Base-by-base conservation (phyloP, 1,140 invertebrate species). In the Tetranychus urticae region DNA sequence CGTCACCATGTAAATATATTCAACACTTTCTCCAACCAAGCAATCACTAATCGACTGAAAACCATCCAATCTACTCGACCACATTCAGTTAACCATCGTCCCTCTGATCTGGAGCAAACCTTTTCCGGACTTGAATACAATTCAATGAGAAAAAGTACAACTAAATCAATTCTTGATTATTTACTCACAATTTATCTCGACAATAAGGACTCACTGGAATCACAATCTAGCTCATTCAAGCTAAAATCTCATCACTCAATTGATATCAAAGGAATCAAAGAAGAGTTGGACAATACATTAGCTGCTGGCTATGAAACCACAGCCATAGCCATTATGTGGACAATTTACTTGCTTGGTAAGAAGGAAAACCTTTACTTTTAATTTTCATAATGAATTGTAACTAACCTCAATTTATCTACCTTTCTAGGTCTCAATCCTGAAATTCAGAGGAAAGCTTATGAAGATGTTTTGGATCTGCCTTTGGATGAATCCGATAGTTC, bases 271-370 rank as follows among this genome's bases (percentile, higher is more conserved):
- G 46, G 23, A 3, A 52, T 52, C n/a, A 52, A 66, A 45, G 70
- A 72, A 48, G 71, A 72, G 56, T 71, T 72, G 2, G 70, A 72
- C 64, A 72, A 69, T 8, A 71, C 72, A 61, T 69, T 72, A 69
- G 71, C 71, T 65, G 71, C 12, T 37, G 64, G 63, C 13, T 61
- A 63, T 35, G 66, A 67, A 13, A 66, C 66, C 39, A 64, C 64
- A 14, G 47, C 63, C 8, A 60, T 57, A 58, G 35, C 56, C 3
- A 57, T 67, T 6, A 59, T 50, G 39, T 67, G 65, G 65, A 62
- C 62, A 48, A 33, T 67, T 14, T 59, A 57, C 52, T 48, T 60
- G 13, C 31, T 66, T 33, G 64, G 62, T 36, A 36, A 65, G 47
- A 57, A 56, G 58, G 45, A 59, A 54, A 55, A 6, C 0, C 39